Base-by-base conservation (phyloP, 2,888 invertebrate genomes). In the Hoplodrina ambigua region DNA sequence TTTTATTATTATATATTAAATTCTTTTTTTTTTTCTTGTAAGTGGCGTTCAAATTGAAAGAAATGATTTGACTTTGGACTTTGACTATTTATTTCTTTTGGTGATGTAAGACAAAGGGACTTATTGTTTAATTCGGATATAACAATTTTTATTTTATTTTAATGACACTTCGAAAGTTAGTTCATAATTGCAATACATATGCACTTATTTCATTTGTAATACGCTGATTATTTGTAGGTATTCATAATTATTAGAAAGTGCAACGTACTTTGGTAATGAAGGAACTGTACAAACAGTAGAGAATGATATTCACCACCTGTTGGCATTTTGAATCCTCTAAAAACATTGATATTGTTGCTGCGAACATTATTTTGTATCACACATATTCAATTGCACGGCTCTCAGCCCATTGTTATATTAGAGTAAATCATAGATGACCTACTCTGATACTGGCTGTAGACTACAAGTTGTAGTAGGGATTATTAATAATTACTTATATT, bases 341-440 rank as follows among this genome's bases (percentile, higher is more conserved):
- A 46, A 30, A 49, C 30, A 37, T 30, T 55, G 20, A 46, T 60
- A 56, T 33, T 58, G 0, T 41, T 41, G 41, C 33, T 68, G 79
- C 19, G 54, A 73, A 60, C 30, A 30, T 20, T 0, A 55, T 52
- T 67, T 41, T 50, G 37, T 67, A 50, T 64, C 17, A 68, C 58
- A 17, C 55, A 78, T 63, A 63, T 78, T 78, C 52, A 62, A 57
- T 68, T 68, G 33, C 59, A n/a, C 25, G 20, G 70, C 75, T 74
- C 80, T 62, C 70, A 69, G 61, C 17, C 70, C 10, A 80, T 79
- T 77, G 63, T 77, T 61, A 49, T 52, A 61, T 52, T 74, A 63
- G 15, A 58, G 61, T 64, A 63, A 30, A 63, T 78, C 50, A 74
- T 60, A 78, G 79, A 77, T 77, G 77, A 65, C 77, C 77, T 17